These are phyloP conservation scores for Orchestes rusci DNA, from an alignment of 2,888 invertebrate species.

Conservation along the genomic window DNA sequence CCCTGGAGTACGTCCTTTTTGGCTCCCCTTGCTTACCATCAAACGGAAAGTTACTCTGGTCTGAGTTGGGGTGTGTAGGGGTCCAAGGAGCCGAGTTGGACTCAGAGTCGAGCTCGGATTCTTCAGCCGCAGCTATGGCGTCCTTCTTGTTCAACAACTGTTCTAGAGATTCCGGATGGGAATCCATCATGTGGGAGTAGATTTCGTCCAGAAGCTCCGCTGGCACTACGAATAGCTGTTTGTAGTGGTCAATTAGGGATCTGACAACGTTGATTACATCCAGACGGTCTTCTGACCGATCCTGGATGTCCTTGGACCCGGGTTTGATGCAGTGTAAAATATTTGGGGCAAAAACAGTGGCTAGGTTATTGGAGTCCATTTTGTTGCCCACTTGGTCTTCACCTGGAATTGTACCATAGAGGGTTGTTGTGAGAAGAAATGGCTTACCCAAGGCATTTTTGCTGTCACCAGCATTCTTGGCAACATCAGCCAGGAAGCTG, in stretches of 20 bases:
- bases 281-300: conserved; percentile 70
- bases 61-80: conserved; percentile 35
- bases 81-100: conserved; percentile 43
- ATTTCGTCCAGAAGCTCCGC: conserved; percentile 80
- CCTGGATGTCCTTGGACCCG: conserved; percentile 43
- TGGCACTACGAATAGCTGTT: conserved; percentile 67
- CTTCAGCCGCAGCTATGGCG: conserved; percentile 41
- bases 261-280: conserved; percentile 89
- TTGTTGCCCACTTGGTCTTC: conserved; percentile 71
- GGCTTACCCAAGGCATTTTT: conserved; percentile 38
- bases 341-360: conserved; percentile 91
- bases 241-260: conserved; percentile 64
- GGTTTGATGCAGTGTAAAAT: conserved; percentile 75
- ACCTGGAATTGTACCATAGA: conserved; percentile 39
- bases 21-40: conserved; percentile 34
- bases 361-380: conserved; percentile 89
- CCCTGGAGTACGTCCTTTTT: conserved; percentile 62
- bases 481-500: conserved; percentile 72
- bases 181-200: conserved; percentile 78
- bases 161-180: conserved; percentile 75
- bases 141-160: conserved; percentile 48
- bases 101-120: conserved; percentile 47
- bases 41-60: conserved; percentile 30
- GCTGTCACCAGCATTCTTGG: conserved; percentile 62
- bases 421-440: not conserved